Percentiles rank a stretch among this genome's conserved stretches.
These are phyloP conservation scores for Trachelus troglodyta DNA, from an alignment of 2,888 invertebrate genomes.

Conservation along the genomic window DNA sequence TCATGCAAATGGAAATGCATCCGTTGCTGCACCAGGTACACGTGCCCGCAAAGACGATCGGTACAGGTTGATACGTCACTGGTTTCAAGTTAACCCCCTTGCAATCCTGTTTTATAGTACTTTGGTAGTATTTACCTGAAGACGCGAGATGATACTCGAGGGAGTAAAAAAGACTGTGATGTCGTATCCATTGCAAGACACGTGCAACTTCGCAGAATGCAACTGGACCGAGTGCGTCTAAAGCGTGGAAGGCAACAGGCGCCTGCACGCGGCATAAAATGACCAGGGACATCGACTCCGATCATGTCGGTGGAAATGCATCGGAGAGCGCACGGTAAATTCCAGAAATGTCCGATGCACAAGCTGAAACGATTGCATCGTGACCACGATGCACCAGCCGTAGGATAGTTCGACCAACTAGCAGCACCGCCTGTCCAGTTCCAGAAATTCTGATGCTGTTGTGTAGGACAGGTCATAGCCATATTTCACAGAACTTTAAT, in stretches of 20 bases:
- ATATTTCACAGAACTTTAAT: not conserved
- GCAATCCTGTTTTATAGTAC: too few relatives aligned
- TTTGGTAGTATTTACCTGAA: too few relatives aligned
- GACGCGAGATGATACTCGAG: too few relatives aligned
- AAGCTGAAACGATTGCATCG: not conserved
- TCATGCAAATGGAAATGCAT: not conserved
- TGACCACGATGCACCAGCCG: not conserved
- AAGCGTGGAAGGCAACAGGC: not conserved
- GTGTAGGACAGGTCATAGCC: not conserved
- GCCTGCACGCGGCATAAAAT: not conserved
- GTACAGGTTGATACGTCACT: not conserved
- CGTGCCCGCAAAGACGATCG: not conserved
- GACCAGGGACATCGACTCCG: not conserved
- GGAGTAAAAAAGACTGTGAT: not conserved
- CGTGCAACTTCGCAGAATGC: not conserved
- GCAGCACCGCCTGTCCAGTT: not conserved
- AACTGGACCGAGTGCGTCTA: not conserved
- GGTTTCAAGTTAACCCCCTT: too few relatives aligned
- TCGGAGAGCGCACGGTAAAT: not conserved
- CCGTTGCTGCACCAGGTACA: too few relatives aligned
- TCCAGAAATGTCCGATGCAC: not conserved
- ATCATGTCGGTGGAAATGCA: not conserved
- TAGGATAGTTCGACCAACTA: not conserved
- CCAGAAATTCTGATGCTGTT: not conserved
- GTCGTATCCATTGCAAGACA: not conserved